Conservation (phyloP, 2,797 vertebrate species). For the Leptoclinus maculatus region DNA sequence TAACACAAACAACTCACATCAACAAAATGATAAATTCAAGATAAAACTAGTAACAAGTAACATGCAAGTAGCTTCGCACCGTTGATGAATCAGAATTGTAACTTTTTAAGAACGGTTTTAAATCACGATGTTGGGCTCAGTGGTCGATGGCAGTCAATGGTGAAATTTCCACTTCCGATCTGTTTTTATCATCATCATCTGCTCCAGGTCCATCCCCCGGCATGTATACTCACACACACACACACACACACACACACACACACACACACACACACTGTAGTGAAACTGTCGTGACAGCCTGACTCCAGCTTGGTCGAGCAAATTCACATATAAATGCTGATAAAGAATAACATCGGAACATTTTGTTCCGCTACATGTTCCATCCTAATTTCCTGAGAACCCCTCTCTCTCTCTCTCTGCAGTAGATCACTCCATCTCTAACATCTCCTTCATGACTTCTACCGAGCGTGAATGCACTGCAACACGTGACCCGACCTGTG, state of each 20-base stretch:
- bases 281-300: slow-evolving; percentile 15
- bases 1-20: background rate
- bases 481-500: background rate
- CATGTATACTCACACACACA: background rate
- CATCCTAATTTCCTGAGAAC: background rate
- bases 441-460: background rate
- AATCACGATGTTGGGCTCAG: too few relatives aligned
- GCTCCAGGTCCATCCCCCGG: background rate
- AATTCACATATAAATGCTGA: slow-evolving; percentile 43
- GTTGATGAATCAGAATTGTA: background rate
- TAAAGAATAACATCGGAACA: slow-evolving; percentile 16
- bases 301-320: slow-evolving; percentile 26
- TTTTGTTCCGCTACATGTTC: slow-evolving; percentile 8
- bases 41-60: too few relatives aligned
- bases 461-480: background rate
- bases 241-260: background rate
- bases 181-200: background rate
- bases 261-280: slow-evolving; percentile 1
- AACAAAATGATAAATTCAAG: background rate
- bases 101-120: background rate
- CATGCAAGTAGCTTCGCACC: too few relatives aligned
- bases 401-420: background rate
- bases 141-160: too few relatives aligned
- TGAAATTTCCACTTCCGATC: background rate
- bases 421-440: background rate